phyloP scores from a whole-genome alignment of 1,140 invertebrate species.

The Lysiphlebus fabarum region DNA sequence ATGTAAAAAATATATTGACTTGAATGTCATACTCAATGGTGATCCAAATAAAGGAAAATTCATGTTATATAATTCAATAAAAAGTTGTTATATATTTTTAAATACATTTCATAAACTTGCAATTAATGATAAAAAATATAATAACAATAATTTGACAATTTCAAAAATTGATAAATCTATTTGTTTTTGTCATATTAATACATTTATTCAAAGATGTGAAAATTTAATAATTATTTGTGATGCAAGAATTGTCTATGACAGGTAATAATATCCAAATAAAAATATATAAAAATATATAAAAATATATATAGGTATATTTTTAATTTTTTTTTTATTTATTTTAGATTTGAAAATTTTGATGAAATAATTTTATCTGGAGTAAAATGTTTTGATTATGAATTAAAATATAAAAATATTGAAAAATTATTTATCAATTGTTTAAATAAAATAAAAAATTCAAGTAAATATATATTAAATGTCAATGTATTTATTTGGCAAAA shows the following conservation, averaged over 20 bases:
- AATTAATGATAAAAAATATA: constrained; percentile 14
- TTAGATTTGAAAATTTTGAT: constrained; percentile 60
- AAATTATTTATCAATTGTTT: constrained; percentile 66
- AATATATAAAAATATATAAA: too few species aligned
- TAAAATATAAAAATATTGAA: constrained; percentile 64
- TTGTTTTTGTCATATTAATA: constrained; percentile 82
- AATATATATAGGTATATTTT: too few species aligned
- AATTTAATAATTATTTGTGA: constrained; percentile 83
- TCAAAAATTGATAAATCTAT: constrained; percentile 61
- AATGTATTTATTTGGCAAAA: constrained; percentile 68
- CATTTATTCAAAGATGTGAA: constrained; percentile 79
- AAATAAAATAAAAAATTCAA: constrained; percentile 59
- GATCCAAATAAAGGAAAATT: constrained; percentile 62
- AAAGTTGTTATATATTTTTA: constrained; percentile 73
- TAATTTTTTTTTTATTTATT: constrained; percentile 23
- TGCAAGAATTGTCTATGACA: constrained; percentile 69
- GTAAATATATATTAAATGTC: constrained; percentile 70
- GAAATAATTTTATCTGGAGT: constrained; percentile 61
- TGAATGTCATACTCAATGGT: constrained; percentile 70
- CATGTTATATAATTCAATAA: constrained; percentile 70
- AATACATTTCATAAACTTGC: constrained; percentile 60
- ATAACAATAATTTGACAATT: constrained; percentile 4
- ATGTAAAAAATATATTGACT: constrained; percentile 68
- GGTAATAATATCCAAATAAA: constrained; percentile 45
- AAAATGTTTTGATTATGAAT: constrained; percentile 68